Conservation (phyloP, 2,888 invertebrate genomes). For the Orthosia gracilis region DNA sequence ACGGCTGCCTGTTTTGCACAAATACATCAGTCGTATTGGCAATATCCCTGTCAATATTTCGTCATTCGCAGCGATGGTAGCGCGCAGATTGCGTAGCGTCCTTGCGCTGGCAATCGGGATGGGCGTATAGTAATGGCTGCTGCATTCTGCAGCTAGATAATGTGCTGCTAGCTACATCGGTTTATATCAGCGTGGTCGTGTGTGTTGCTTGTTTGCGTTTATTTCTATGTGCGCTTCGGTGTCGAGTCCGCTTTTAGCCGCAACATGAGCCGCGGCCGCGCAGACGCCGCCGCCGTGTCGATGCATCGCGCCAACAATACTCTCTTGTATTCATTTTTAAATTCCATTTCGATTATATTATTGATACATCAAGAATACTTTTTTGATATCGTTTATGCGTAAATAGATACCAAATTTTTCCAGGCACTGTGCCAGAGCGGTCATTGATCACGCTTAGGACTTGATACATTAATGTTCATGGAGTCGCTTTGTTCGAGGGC, state of each 20-base stretch:
- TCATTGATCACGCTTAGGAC: conserved; percentile 54
- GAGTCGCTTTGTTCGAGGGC: conserved; percentile 44
- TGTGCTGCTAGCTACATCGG: conserved; percentile 69
- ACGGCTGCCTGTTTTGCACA: conserved; percentile 25
- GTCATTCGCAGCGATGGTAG: conserved; percentile 36
- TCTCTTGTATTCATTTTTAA: conserved; percentile 60
- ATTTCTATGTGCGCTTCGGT: conserved; percentile 83
- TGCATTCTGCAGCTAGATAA: conserved; percentile 60
- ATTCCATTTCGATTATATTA: conserved; percentile 68
- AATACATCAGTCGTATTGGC: conserved; percentile 49
- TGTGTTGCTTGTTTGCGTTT: conserved; percentile 83
- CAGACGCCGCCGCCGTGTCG: conserved; percentile 69
- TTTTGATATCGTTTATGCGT: conserved; percentile 49
- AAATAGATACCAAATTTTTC: conserved; percentile 52
- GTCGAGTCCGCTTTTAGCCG: conserved; percentile 85
- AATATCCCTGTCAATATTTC: conserved; percentile 54
- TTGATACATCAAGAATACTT: conserved; percentile 52
- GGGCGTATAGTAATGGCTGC: conserved; percentile 36
- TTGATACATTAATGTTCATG: conserved; percentile 45
- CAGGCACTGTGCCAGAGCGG: conserved; percentile 53
- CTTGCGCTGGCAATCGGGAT: conserved; percentile 38
- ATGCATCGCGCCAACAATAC: conserved; percentile 82
- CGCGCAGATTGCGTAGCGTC: conserved; percentile 41
- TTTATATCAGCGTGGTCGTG: conserved; percentile 73
- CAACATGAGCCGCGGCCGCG: conserved; percentile 83